Evolutionary conservation across 2,797 vertebrate species (phyloP).

Genomic region (Enteromius viviparus): DNA sequence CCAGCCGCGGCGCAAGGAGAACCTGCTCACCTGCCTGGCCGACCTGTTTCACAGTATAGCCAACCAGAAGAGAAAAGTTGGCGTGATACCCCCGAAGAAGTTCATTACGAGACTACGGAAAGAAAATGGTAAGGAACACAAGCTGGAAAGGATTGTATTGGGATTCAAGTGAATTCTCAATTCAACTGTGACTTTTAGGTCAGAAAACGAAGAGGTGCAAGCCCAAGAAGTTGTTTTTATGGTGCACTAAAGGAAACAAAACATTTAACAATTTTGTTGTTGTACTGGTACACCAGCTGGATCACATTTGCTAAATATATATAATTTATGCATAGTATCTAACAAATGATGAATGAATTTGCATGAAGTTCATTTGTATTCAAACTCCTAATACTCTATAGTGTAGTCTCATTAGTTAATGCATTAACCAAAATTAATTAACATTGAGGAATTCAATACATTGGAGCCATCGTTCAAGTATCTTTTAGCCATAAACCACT

Average conservation of each 20-base stretch:
- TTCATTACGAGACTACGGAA: slow-evolving; percentile 96
- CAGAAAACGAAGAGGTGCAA: background rate
- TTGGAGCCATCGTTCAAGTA: background rate
- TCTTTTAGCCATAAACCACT: background rate
- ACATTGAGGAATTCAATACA: background rate
- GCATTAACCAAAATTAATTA: background rate
- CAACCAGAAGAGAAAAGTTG: slow-evolving; percentile 98
- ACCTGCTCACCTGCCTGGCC: slow-evolving; percentile 93
- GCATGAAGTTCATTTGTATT: background rate
- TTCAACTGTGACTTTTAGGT: background rate
- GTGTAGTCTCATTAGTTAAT: background rate
- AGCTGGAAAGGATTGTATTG: background rate
- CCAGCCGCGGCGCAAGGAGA: slow-evolving; percentile 97
- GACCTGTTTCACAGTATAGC: slow-evolving; percentile 98
- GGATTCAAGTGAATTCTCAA: background rate
- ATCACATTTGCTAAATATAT: background rate
- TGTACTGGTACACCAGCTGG: background rate
- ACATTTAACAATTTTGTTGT: too few species aligned
- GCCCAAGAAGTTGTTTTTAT: background rate
- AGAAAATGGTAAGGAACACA: slow-evolving; percentile 87
- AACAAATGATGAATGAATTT: too few species aligned
- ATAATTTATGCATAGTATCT: background rate
- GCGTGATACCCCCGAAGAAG: slow-evolving; percentile 98
- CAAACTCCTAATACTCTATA: background rate
- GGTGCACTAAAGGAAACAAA: background rate